phyloP scores from a whole-genome alignment of 2,888 invertebrate genomes.

The Liodrosophila aerea region DNA sequence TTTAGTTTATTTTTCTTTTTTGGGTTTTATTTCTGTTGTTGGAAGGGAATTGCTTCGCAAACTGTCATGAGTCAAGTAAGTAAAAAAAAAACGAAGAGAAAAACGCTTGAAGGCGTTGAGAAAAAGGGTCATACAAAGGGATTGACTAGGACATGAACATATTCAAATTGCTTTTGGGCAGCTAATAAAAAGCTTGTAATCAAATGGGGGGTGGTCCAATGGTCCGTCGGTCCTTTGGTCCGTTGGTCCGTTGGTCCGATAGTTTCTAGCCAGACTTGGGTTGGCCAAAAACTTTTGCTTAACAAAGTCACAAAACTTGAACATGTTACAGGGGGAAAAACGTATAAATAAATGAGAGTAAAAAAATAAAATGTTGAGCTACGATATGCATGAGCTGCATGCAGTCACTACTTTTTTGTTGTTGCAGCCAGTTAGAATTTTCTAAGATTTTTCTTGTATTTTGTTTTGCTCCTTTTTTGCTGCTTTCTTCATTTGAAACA shows the following conservation, averaged over 20 bases:
- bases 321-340: constrained; percentile 38
- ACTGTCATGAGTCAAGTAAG: constrained; percentile 10
- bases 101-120: constrained; percentile 46
- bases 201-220: constrained; percentile 44
- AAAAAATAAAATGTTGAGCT: constrained; percentile 53
- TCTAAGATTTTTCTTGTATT: constrained; percentile 26
- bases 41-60: constrained; percentile 18
- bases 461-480: constrained; percentile 2
- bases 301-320: constrained; percentile 66
- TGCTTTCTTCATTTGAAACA: constrained; percentile 14
- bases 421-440: constrained; percentile 37
- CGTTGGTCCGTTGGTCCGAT: too few relatives aligned
- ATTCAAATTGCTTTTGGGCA: constrained; percentile 71
- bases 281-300: constrained; percentile 45
- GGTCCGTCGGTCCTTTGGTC: too few relatives aligned
- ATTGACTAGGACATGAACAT: constrained; percentile 65
- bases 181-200: constrained; percentile 72
- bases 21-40: constrained; percentile 4
- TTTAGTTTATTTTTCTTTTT: background rate
- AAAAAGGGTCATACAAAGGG: constrained; percentile 50
- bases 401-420: constrained; percentile 27
- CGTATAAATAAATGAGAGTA: background rate
- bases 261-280: constrained; percentile 4
- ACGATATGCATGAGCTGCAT: constrained; percentile 64
- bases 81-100: background rate